Evolutionary conservation across 2,888 invertebrate genomes (phyloP), one percentile per base, ranked within the genome.

Genomic region (Tiphia femorata): DNA sequence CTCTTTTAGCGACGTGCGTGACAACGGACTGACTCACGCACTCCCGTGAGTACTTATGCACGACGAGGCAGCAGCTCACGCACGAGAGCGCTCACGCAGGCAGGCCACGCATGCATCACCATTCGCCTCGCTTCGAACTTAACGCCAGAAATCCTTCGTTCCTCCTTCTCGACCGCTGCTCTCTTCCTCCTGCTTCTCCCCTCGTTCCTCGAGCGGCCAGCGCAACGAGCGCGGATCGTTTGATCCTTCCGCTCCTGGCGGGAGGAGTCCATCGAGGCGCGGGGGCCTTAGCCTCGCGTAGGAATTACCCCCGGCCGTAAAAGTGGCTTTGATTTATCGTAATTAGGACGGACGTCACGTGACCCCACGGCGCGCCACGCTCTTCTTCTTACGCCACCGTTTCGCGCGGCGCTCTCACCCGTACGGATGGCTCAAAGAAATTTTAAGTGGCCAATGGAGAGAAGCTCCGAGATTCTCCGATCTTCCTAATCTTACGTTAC

Each of bases 1-100:
- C 58, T 64, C 57, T 62, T 46, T 59, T 47, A 29, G 61, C 65
- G 66, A 54, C 60, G 76, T 77, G 77, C 78, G 78, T 78, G 78
- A 75, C 76, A 72, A 73, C 64, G 58, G 47, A 50, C 58, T 40
- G 58, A 59, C 67, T 67, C 71, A 65, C 67, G 70, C 75, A 73
- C 62, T 64, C n/a, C n/a, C n/a, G n/a, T n/a, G n/a, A n/a, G n/a
- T n/a, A n/a, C n/a, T n/a, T n/a, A n/a, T n/a, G n/a, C n/a, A n/a
- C n/a, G n/a, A n/a, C n/a, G n/a, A n/a, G n/a, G n/a, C n/a, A n/a
- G n/a, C n/a, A n/a, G n/a, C n/a, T n/a, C 68, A 61, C 55, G 61
- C 63, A 60, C 62, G 66, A 64, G 65, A 66, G 71, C 64, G 60
- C 53, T 58, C 50, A 53, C 53, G 53, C 44, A 44, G 33, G 57